Evolutionary conservation across 2,113 vertebrate species (phyloP).

Genomic region (Psephotus haematonotus): DNA sequence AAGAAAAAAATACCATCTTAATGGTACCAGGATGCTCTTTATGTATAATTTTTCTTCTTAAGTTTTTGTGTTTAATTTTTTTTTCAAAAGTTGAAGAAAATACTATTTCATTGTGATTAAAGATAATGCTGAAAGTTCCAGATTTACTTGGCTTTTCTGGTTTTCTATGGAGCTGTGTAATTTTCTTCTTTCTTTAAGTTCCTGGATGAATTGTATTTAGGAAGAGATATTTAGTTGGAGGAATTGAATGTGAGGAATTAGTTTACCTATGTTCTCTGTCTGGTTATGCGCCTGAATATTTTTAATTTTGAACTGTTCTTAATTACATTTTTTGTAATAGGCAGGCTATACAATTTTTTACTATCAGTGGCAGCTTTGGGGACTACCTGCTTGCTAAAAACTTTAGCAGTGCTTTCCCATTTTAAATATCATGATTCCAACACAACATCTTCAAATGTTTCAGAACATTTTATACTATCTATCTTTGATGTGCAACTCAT

Average conservation of each 20-base stretch:
- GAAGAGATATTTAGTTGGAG: background rate
- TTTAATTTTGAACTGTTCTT: background rate
- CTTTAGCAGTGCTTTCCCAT: background rate
- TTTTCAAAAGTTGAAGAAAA: background rate
- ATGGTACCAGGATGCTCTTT: background rate
- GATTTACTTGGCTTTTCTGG: background rate
- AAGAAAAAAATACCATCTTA: background rate
- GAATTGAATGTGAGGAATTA: background rate
- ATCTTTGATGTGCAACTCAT: background rate
- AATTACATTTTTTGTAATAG: background rate
- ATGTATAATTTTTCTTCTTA: background rate
- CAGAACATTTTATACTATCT: background rate
- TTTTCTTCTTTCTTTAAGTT: background rate
- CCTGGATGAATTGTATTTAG: background rate
- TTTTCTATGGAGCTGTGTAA: background rate
- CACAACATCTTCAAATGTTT: background rate
- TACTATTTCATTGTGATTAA: background rate
- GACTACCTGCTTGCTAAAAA: background rate
- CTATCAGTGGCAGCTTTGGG: background rate
- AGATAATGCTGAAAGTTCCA: background rate
- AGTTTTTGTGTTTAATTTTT: background rate
- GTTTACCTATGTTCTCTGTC: background rate
- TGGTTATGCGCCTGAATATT: background rate
- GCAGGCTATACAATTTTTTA: background rate
- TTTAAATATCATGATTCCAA: background rate